Evolutionary conservation across 2,113 vertebrate species (phyloP).

Genomic region (Phalacrocorax pelagicus): DNA sequence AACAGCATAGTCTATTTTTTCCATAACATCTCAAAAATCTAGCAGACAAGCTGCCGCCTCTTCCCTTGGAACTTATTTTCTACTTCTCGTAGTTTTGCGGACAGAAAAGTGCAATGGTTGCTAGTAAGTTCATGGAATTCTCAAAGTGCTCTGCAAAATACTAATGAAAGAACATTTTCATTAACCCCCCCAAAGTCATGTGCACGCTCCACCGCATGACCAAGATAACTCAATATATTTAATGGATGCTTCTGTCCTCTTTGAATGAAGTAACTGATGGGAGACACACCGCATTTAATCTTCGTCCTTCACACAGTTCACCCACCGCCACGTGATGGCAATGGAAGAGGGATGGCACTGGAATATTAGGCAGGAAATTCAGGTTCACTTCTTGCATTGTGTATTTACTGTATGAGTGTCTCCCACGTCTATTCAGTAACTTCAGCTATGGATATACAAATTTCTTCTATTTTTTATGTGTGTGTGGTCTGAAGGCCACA

Average conservation of each 20-base stretch:
- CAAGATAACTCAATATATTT: background rate
- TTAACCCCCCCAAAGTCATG: background rate
- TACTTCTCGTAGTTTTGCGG: background rate
- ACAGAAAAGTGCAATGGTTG: background rate
- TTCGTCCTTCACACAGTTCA: background rate
- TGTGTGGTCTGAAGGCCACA: constrained; percentile 30
- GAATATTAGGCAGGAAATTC: background rate
- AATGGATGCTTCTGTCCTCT: background rate
- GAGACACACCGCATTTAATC: fast-evolving
- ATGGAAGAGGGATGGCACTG: background rate
- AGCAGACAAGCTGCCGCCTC: background rate
- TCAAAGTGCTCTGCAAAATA: background rate
- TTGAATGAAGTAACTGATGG: background rate
- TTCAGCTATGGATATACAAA: background rate
- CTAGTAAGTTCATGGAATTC: background rate
- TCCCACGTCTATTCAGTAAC: background rate
- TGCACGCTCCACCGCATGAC: background rate
- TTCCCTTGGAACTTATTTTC: background rate
- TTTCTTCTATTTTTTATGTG: background rate
- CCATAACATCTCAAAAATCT: background rate
- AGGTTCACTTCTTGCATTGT: background rate
- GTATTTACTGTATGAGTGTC: background rate
- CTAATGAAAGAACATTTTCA: background rate
- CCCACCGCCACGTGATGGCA: background rate
- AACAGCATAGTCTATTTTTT: background rate